A percentile compares a stretch with the other conserved stretches of the same genome.
phyloP scores from a whole-genome alignment of 2,113 vertebrate species.

The Plestiodon gilberti region DNA sequence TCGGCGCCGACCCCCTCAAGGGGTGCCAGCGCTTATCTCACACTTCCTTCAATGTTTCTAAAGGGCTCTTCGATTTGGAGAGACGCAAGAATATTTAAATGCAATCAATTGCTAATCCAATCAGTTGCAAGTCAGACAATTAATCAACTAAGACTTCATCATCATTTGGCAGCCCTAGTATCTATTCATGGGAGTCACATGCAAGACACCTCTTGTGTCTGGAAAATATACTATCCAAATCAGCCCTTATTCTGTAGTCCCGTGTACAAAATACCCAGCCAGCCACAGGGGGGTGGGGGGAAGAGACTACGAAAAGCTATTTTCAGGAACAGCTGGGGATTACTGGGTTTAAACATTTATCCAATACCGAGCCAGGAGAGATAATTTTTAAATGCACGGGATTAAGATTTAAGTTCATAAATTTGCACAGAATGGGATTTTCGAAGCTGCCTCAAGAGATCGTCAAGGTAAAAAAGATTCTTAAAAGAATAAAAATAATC shows the following conservation, averaged over 20 bases:
- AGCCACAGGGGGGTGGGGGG: conserved; percentile 16
- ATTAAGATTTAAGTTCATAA: conserved; percentile 54
- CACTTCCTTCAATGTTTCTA: no score
- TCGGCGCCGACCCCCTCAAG: no score
- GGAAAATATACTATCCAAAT: neutral
- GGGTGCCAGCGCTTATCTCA: no score
- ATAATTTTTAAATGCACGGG: conserved; percentile 53
- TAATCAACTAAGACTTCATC: neutral
- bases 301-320: conserved; percentile 41
- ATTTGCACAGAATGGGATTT: conserved; percentile 43
- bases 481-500: conserved; percentile 33
- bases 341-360: conserved; percentile 59
- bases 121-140: neutral
- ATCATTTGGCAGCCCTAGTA: neutral
- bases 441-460: conserved; percentile 42
- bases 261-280: conserved; percentile 33
- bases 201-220: neutral
- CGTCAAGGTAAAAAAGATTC: conserved; percentile 13
- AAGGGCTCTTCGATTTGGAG: neutral
- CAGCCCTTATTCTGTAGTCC: conserved; percentile 32
- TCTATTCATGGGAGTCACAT: neutral
- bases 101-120: neutral
- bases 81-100: neutral
- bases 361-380: conserved; percentile 53
- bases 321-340: conserved; percentile 56